Conservation (phyloP, 1,140 invertebrate species). For the Trachelipus rathkii region DNA sequence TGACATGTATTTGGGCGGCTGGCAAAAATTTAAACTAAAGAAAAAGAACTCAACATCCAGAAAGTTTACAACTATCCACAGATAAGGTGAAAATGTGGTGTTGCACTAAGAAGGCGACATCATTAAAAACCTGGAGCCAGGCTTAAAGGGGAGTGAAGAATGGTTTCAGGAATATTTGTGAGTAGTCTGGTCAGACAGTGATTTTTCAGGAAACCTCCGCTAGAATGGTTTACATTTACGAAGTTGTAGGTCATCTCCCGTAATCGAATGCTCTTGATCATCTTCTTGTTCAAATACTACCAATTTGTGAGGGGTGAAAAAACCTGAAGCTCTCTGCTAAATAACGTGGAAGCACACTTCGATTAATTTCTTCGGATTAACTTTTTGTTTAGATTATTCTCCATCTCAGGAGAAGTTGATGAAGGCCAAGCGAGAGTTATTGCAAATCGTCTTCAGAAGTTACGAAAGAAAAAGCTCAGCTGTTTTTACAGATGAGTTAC, state of each 20-base stretch:
- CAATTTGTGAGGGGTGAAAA: slow-evolving; percentile 58
- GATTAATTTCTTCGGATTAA: slow-evolving; percentile 75
- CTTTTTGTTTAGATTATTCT: slow-evolving; percentile 62
- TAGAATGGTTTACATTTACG: slow-evolving; percentile 66
- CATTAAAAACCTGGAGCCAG: slow-evolving; percentile 74
- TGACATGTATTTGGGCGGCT: slow-evolving; percentile 72
- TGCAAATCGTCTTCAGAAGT: slow-evolving; percentile 92
- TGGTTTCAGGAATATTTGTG: slow-evolving; percentile 73
- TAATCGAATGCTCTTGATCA: slow-evolving; percentile 72
- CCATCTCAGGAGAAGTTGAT: slow-evolving; percentile 78
- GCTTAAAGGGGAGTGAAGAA: slow-evolving; percentile 85
- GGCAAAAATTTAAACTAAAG: slow-evolving; percentile 80
- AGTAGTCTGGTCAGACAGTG: slow-evolving; percentile 64
- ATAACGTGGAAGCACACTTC: slow-evolving; percentile 89
- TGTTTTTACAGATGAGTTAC: slow-evolving; percentile 84
- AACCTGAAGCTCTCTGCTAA: slow-evolving; percentile 60
- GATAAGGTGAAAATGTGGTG: slow-evolving; percentile 92
- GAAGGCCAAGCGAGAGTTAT: slow-evolving; percentile 91
- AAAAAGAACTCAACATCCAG: slow-evolving; percentile 94
- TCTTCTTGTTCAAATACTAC: slow-evolving; percentile 83
- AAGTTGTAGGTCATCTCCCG: slow-evolving; percentile 69
- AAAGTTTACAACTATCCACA: slow-evolving; percentile 75
- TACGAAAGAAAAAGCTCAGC: slow-evolving; percentile 92
- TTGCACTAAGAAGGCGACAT: slow-evolving; percentile 89
- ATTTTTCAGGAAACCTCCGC: slow-evolving; percentile 74